Evolutionary conservation across 2,797 vertebrate species (phyloP), one percentile per base, ranked within the genome.

Genomic region (Trematomus bernacchii): DNA sequence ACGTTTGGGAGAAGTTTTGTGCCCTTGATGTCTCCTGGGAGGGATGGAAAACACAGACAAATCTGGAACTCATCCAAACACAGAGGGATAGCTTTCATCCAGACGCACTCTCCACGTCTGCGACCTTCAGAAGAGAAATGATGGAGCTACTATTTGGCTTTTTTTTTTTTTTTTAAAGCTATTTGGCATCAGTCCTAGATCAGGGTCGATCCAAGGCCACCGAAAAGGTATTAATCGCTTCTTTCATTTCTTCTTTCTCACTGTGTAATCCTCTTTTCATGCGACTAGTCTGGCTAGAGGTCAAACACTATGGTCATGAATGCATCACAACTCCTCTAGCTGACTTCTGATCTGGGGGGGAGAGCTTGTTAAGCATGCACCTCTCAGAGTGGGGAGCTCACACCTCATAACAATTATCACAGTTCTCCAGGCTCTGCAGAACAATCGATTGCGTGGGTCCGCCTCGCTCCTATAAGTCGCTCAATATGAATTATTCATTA

Each of bases 401-500:
- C 58, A 66, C 59, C 63, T 84, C 77, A 79, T 78, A 78, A 83
- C 42, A 79, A 78, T 85, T 76, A 88, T 82, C 82, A 59, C 73
- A 65, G 47, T 18, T 77, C 75, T 67, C 72, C 62, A 53, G 77
- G 54, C 63, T 74, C 67, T 52, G 69, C 33, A 10, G 60, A 50
- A 57, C 53, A 73, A 86, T 86, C 73, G 42, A 89, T 84, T 43
- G 42, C 13, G 54, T 16, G 47, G 21, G 5, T 73, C 63, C 3
- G 13, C 57, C 58, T 43, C 14, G 48, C 68, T 79, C 73, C 63
- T 65, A 47, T 77, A 71, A 88, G 50, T 77, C 79, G 74, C 48
- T 83, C 58, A 6, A 19, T 62, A 77, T 87, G 51, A 59, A 87
- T 87, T 80, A 88, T 86, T 85, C 69, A 87, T 87, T 73, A 3